Percentiles rank a stretch among this genome's conserved stretches.
These are phyloP conservation scores for Chaetorhynchus papuensis DNA, from an alignment of 2,113 vertebrate species.

Conservation along the genomic window DNA sequence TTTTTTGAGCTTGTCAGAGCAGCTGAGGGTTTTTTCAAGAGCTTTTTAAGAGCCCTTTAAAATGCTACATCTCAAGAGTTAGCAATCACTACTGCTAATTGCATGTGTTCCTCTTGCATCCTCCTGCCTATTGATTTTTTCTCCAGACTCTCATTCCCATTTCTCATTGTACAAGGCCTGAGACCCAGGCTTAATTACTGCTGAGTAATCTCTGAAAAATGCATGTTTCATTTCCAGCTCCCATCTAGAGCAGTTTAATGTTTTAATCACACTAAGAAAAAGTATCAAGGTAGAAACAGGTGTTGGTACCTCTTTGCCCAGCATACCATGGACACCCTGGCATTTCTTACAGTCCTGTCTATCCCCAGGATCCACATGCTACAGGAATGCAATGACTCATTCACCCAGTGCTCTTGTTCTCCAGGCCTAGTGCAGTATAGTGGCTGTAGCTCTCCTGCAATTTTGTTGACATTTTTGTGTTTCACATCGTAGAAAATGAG, in stretches of 20 bases:
- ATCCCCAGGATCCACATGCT: rapidly evolving
- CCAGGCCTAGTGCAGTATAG: rapidly evolving
- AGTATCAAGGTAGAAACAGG: background rate
- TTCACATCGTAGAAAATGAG: background rate
- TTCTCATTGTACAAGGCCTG: rapidly evolving
- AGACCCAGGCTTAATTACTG: background rate
- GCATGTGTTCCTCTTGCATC: background rate
- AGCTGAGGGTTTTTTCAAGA: background rate
- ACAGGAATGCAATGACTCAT: background rate
- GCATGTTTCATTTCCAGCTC: background rate
- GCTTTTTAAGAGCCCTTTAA: background rate
- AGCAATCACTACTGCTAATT: background rate
- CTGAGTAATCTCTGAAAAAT: background rate
- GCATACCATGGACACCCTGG: background rate
- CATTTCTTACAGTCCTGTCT: background rate
- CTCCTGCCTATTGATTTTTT: background rate
- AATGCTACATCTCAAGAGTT: background rate
- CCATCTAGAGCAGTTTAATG: background rate
- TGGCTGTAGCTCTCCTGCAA: background rate
- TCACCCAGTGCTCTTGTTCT: background rate
- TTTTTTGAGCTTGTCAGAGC: background rate
- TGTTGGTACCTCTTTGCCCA: background rate
- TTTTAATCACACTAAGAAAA: background rate
- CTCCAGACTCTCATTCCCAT: background rate
- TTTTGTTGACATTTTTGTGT: background rate